These are phyloP conservation scores for Apistogramma diplotaenia DNA, from an alignment of 2,113 vertebrate species.

Conservation along the genomic window DNA sequence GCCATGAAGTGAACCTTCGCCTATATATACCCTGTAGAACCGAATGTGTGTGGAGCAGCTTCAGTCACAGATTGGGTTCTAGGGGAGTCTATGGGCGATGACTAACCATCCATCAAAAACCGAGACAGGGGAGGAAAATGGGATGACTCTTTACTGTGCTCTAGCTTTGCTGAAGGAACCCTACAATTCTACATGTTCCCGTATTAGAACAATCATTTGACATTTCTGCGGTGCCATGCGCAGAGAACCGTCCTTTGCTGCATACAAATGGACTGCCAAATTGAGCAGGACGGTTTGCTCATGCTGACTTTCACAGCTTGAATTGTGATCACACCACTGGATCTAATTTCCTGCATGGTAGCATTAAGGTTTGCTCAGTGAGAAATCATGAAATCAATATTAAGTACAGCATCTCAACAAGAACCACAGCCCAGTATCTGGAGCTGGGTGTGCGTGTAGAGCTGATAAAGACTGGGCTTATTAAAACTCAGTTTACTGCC, in stretches of 20 bases:
- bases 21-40: slow-evolving; percentile 77
- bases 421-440: not conserved
- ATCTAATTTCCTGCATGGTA: not conserved
- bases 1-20: slow-evolving; percentile 42
- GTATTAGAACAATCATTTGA: not conserved
- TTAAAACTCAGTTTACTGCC: not conserved
- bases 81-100: slow-evolving; percentile 74
- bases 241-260: not conserved
- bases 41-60: slow-evolving; percentile 76
- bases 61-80: slow-evolving; percentile 77
- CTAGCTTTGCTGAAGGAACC: not conserved
- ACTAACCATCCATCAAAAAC: slow-evolving; percentile 58
- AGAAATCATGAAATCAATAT: not conserved
- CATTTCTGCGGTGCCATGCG: not conserved
- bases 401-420: not conserved
- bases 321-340: not conserved
- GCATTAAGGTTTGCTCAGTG: not conserved
- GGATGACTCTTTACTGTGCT: not conserved
- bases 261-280: not conserved
- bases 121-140: not conserved
- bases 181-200: not conserved
- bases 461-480: not conserved
- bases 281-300: not conserved
- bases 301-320: not conserved
- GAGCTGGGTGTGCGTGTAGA: not conserved